Evolutionary conservation across 2,797 vertebrate genomes (phyloP), one percentile per base, ranked within the genome.

Genomic region (Xenops minutus): DNA sequence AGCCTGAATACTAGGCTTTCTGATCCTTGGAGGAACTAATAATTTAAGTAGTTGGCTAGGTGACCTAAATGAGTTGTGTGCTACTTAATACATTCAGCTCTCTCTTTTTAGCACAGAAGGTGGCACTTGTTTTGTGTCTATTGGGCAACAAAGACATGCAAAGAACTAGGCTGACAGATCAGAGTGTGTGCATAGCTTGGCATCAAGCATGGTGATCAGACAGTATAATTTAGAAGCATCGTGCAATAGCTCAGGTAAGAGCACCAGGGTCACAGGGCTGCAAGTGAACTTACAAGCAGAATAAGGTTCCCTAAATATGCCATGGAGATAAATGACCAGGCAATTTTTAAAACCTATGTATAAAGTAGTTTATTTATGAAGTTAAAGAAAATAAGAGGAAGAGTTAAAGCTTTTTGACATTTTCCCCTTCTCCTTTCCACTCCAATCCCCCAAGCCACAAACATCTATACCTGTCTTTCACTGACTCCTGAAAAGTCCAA

Each of bases 171-270:
- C 24, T 82, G 63, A 63, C 43, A 71, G 63, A 66, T 44, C 17
- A 62, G 83, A 58, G 8, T 17, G 11, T 19, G 17, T 21, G 39
- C 43, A 80, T 24, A 79, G 36, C n/a, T 76, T 55, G 22, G 22
- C 51, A 76, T n/a, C 55, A 32, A 19, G 20, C 20, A 32, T 22
- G 16, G 21, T 59, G 43, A 58, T 59, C 59, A 85, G 55, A 34
- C n/a, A 81, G 41, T 22, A 73, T 15, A 2, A 56, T 64, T 59
- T 63, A 62, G 21, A 66, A 88, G 15, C 48, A 81, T 12, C 0
- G 0, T 32, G 24, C 0, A 0, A 64, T 12, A 86, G 34, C 36
- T 48, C 21, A 49, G 39, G 37, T 55, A 78, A 85, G 30, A 58
- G 21, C 32, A 21, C 23, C 49, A 81, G 41, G n/a, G 30, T 20